Evolutionary conservation across 2,888 invertebrate species (phyloP).

Genomic region (Biston stratarius): DNA sequence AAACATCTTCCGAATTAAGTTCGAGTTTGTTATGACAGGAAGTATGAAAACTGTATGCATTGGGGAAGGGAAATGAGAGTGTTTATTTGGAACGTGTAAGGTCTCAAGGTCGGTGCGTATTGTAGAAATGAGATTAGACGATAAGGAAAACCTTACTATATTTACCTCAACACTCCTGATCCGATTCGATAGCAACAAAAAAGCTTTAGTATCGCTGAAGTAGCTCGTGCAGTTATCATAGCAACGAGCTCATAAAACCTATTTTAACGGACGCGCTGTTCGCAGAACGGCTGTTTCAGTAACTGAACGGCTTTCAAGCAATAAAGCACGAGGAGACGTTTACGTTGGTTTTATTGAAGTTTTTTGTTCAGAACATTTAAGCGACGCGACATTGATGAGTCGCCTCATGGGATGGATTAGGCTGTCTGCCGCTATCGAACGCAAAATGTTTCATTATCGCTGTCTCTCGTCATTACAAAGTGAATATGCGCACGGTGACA

Average conservation of each 20-base stretch:
- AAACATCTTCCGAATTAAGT: constrained; percentile 31
- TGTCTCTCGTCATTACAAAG: constrained; percentile 16
- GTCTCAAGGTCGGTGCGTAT: constrained; percentile 1
- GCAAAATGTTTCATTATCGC: constrained; percentile 25
- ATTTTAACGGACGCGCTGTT: constrained; percentile 64
- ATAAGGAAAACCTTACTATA: constrained; percentile 12
- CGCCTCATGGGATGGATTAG: constrained; percentile 53
- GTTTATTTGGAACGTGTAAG: constrained; percentile 20
- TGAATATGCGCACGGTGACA: constrained; percentile 24
- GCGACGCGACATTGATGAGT: constrained; percentile 58
- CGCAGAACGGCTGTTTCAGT: constrained; percentile 61
- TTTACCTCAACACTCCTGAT: neutral
- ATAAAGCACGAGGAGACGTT: constrained; percentile 73
- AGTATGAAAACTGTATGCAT: constrained; percentile 15
- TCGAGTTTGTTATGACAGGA: constrained; percentile 38
- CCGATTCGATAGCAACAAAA: constrained; percentile 21
- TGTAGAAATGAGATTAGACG: constrained; percentile 1
- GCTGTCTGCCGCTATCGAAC: constrained; percentile 47
- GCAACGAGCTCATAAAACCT: constrained; percentile 59
- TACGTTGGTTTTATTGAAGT: constrained; percentile 71
- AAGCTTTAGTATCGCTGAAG: constrained; percentile 35
- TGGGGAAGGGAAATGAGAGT: constrained; percentile 10
- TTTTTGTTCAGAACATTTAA: constrained; percentile 72
- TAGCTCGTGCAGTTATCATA: constrained; percentile 45
- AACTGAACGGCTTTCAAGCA: constrained; percentile 72